Evolutionary conservation across 2,797 vertebrate species (phyloP).

Genomic region (Phalloptychus januarius): DNA sequence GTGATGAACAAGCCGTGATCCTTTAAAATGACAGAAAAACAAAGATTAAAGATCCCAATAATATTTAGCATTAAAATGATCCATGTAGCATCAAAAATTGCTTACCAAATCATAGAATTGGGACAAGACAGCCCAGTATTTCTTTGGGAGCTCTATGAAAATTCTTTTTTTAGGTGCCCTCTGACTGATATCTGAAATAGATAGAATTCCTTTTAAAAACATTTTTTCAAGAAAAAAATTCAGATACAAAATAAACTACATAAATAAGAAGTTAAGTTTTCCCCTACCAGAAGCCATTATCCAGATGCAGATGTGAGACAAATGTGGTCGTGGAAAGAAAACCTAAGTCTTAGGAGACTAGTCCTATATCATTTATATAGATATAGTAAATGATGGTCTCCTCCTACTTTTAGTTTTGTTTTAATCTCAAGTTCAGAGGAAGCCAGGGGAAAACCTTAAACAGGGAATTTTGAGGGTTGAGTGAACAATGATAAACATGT

Average conservation of each 20-base stretch:
- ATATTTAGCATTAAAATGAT: too few species aligned
- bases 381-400: too few species aligned
- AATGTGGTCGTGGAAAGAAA: neutral
- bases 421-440: neutral
- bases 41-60: neutral
- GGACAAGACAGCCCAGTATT: conserved; percentile 22
- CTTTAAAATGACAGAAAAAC: conserved; percentile 39
- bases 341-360: too few species aligned
- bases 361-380: too few species aligned
- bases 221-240: neutral
- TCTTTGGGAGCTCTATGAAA: conserved; percentile 58
- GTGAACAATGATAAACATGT: neutral
- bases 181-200: conserved; percentile 16
- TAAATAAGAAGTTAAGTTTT: neutral
- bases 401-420: neutral
- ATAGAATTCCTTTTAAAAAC: neutral
- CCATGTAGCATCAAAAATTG: neutral
- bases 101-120: conserved; percentile 61
- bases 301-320: neutral
- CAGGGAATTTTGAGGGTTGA: neutral
- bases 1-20: conserved; percentile 66
- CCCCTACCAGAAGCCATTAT: conserved; percentile 33
- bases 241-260: neutral
- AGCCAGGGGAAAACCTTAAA: neutral
- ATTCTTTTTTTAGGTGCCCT: neutral